Conservation (phyloP, 2,113 vertebrate species). For the Lates calcarifer region DNA sequence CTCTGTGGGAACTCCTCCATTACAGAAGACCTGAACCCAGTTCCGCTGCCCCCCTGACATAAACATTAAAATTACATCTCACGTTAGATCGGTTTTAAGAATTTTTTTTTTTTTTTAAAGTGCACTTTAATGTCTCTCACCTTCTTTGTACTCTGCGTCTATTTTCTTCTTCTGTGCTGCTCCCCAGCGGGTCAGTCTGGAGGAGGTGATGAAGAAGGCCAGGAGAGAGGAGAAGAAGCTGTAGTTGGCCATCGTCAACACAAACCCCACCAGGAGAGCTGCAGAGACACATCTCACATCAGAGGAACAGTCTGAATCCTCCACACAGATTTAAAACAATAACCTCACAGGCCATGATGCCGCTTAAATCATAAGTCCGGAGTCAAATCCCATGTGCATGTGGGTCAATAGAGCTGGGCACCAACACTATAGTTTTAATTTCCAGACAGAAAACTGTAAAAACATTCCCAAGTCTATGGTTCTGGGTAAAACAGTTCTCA, state of each 20-base stretch:
- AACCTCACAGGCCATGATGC: too few relatives aligned
- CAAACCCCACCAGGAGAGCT: conserved; percentile 94
- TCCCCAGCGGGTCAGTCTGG: conserved; percentile 95
- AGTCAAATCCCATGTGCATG: too few relatives aligned
- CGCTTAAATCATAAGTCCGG: too few relatives aligned
- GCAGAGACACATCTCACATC: conserved; percentile 25
- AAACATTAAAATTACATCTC: background rate
- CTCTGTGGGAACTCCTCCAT: conserved; percentile 94
- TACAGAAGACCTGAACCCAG: conserved; percentile 97
- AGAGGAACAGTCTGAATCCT: background rate
- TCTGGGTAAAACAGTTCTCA: too few relatives aligned
- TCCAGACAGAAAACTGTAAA: too few relatives aligned
- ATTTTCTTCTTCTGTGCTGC: conserved; percentile 89
- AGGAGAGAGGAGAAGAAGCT: conserved; percentile 94
- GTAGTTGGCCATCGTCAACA: conserved; percentile 94
- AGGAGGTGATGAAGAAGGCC: conserved; percentile 93
- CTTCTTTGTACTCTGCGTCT: conserved; percentile 96
- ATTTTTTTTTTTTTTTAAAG: too few relatives aligned
- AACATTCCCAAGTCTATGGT: too few relatives aligned
- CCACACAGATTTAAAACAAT: background rate
- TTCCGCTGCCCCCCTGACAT: conserved; percentile 93
- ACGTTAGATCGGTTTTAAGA: background rate
- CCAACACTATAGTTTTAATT: too few relatives aligned
- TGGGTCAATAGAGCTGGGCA: too few relatives aligned
- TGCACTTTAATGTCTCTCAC: too few relatives aligned